Evolutionary conservation across 1,140 invertebrate genomes (phyloP).

Genomic region (Ruditapes philippinarum): DNA sequence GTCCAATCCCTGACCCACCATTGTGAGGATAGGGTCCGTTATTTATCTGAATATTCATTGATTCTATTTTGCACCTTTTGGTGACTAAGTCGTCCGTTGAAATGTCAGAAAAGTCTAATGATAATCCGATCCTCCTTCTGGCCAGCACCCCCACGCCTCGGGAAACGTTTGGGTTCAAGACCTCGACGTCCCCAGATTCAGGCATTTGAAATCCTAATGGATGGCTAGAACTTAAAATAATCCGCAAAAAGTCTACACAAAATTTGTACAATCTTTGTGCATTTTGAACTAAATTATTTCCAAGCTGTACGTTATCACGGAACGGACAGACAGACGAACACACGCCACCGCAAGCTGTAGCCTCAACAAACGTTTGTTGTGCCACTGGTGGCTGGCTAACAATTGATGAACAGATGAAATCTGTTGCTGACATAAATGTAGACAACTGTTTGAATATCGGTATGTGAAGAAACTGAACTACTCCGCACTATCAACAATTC

Average conservation of each 20-base stretch:
- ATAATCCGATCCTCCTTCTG: slow-evolving; percentile 72
- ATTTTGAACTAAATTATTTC: slow-evolving; percentile 44
- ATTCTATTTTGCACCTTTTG: slow-evolving; percentile 80
- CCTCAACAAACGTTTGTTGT: neutral
- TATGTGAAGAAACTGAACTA: slow-evolving; percentile 50
- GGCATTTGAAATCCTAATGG: slow-evolving; percentile 74
- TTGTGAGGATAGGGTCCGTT: slow-evolving; percentile 53
- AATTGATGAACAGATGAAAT: neutral
- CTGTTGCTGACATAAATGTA: slow-evolving; percentile 64
- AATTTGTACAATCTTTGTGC: slow-evolving; percentile 32
- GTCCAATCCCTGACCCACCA: slow-evolving; percentile 44
- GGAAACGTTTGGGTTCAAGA: slow-evolving; percentile 74
- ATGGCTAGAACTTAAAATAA: slow-evolving; percentile 30
- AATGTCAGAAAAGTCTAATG: slow-evolving; percentile 73
- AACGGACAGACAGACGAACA: slow-evolving; percentile 57
- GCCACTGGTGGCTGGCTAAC: slow-evolving; percentile 7
- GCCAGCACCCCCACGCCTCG: slow-evolving; percentile 66
- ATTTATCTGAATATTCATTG: slow-evolving; percentile 73
- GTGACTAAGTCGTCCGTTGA: slow-evolving; percentile 69
- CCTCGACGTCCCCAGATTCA: slow-evolving; percentile 80
- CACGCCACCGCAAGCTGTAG: neutral
- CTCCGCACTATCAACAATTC: slow-evolving; percentile 41
- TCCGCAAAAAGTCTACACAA: slow-evolving; percentile 30
- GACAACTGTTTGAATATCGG: slow-evolving; percentile 64
- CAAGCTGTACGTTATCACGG: neutral